phyloP scores from a whole-genome alignment of 1,140 invertebrate genomes.

The Vollenhovia emeryi region DNA sequence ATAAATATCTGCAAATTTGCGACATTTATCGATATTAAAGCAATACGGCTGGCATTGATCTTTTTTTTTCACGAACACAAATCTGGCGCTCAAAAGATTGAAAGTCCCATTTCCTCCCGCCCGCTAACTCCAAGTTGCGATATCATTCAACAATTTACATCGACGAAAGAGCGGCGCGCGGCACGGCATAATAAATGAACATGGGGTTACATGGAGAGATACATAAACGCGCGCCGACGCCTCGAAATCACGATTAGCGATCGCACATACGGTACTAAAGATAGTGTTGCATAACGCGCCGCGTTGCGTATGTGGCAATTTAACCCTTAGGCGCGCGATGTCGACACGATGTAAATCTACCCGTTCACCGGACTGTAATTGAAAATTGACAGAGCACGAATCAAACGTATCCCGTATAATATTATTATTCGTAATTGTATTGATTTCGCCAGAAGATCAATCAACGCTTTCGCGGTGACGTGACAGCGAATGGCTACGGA shows the following conservation, averaged over 20 bases:
- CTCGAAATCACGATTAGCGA: constrained; percentile 52
- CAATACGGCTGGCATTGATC: background rate
- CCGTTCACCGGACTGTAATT: constrained; percentile 24
- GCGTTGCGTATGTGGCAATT: constrained; percentile 31
- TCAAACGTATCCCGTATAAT: constrained; percentile 18
- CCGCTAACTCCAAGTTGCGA: constrained; percentile 18
- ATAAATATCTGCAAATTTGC: background rate
- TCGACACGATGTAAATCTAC: constrained; percentile 58
- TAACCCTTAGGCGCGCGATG: constrained; percentile 47
- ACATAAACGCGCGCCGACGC: constrained; percentile 37
- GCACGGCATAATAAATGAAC: constrained; percentile 38
- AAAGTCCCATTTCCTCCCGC: background rate
- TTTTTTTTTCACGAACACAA: background rate
- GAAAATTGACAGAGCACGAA: constrained; percentile 32
- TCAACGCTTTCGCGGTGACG: background rate
- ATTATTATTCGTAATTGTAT: constrained; percentile 38
- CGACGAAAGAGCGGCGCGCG: constrained; percentile 2
- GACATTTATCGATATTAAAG: constrained; percentile 9
- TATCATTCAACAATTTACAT: constrained; percentile 26
- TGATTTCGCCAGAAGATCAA: constrained; percentile 39
- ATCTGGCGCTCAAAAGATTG: background rate
- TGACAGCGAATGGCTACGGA: background rate
- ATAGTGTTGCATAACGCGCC: constrained; percentile 50
- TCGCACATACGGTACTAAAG: constrained; percentile 51
- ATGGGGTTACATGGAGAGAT: constrained; percentile 24